phyloP scores from a whole-genome alignment of 2,888 invertebrate genomes.

The Acheta domesticus region DNA sequence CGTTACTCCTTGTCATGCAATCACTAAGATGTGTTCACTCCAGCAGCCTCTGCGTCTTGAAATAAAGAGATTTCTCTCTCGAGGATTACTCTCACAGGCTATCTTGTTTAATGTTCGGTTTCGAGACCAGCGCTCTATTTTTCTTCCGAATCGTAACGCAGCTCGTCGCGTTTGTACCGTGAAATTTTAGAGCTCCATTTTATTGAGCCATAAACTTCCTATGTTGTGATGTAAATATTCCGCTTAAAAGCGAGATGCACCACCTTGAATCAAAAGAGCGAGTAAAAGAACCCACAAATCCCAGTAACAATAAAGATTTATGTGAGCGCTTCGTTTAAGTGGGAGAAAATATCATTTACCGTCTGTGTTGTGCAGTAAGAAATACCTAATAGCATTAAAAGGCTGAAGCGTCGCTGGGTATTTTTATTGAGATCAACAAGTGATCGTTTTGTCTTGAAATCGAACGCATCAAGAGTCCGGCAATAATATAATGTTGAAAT shows the following conservation, averaged over 20 bases:
- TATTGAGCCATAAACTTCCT: constrained; percentile 18
- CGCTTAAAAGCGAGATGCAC: background rate
- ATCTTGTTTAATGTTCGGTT: background rate
- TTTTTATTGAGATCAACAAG: no score
- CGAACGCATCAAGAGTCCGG: no score
- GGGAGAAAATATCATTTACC: background rate
- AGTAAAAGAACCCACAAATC: constrained; percentile 2
- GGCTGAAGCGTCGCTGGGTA: no score
- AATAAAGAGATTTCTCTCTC: no score
- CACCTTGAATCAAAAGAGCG: constrained; percentile 18
- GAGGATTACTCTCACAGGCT: no score
- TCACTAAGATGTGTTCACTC: no score
- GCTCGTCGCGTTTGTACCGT: constrained; percentile 8
- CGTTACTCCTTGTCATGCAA: no score
- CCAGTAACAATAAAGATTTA: background rate
- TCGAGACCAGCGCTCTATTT: background rate
- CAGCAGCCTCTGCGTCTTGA: no score
- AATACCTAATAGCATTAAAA: no score
- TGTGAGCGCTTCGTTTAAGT: background rate
- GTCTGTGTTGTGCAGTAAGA: background rate
- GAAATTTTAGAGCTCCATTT: background rate
- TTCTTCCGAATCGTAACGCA: background rate
- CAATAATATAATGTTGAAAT: no score
- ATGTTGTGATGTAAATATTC: constrained; percentile 8
- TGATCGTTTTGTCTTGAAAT: no score